Evolutionary conservation across 2,797 vertebrate species (phyloP), one percentile per base, ranked within the genome.

Genomic region (Oryzias dopingdopingensis): DNA sequence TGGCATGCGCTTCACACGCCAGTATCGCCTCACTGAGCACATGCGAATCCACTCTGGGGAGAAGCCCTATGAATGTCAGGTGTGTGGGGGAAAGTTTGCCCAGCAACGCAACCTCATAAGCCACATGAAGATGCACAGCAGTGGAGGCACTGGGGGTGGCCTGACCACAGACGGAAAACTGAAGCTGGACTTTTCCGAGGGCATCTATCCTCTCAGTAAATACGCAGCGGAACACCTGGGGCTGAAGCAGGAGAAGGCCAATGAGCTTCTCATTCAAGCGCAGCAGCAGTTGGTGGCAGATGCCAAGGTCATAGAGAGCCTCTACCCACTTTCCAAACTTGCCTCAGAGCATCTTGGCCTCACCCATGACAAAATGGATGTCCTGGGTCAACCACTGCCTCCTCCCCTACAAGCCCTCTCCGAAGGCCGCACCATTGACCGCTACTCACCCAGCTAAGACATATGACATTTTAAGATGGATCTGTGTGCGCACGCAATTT

Each of bases 101-200:
- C 97, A 99, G 92, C 97, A 99, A 87, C 94, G 97, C 81, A 99
- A 99, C 91, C 96, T 99, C 83, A 99, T 99, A 91, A 99, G 97
- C 86, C 97, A 99, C 88, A 99, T 97, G 95, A 99, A 99, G 93
- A 99, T 99, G 97, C 97, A 99, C 85, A 95, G 95, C 61, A 90
- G 92, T 4, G 93, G 93, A 0, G 92, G 92, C n/a, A 77, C 71
- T 0, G 80, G 84, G 14, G 86, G 89, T 5, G 84, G 89, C 46
- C 70, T 82, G 86, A 92, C 83, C 47, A 79, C 94, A 0, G 96
- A 97, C 0, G 93, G 94, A 75, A 98, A 97, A 86, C 87, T 96
- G 79, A 97, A 98, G 90, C 92, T 98, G 72, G 96, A 98, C 87
- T 97, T 98, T 82, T 77, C 93, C 0, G 96, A 98, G 77, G 95